Base-by-base conservation (phyloP, 2,113 vertebrate species). In the Eidolon helvum region DNA sequence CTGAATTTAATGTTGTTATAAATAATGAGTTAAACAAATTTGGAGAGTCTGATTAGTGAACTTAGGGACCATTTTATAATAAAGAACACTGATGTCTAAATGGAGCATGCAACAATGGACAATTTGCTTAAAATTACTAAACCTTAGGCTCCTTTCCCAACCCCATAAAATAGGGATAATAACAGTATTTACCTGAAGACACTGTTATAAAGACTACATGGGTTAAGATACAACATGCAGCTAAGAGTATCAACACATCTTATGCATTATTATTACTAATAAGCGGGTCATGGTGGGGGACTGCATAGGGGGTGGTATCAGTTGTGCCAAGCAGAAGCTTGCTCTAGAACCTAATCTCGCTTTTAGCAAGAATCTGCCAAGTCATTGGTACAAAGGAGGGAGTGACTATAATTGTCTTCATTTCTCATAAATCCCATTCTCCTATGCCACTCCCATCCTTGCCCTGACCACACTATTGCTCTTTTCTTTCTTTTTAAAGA, bases 1-100 rank as follows among this genome's bases (percentile, higher is more conserved):
- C 9, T 33, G 21, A 87, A 97, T 95, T 97, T 97, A 98, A 93
- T 35, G 48, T 96, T 89, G 48, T 50, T 96, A 79, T 91, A 22
- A 79, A 45, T 77, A 97, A 97, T 95, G 87, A 97, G 71, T 30
- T 95, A 79, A 91, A 92, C 82, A 75, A 77, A 93, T 65, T 19
- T 40, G 50, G 11, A 94, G 87, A 24, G 83, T 57, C 55, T 94
- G 97, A 98, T 77, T 92, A 94, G 94, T 87, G 96, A 89, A 66
- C 57, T 65, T 85, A 66, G 94, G 80, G 45, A 38, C 72, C 85
- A 65, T 82, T 63, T 82, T 95, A 89, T 24, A 89, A 82, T 0
- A 0, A 94, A 94, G 83, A 95, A 95, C 89, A 95, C 4, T 65
- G 38, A 1, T 12, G 72, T 72, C 48, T 78, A 91, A 92, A 88